Percentiles rank a stretch among this genome's conserved stretches.
These are phyloP conservation scores for Neolamprologus fasciatus DNA, from an alignment of 2,113 vertebrate genomes.

Conservation along the genomic window DNA sequence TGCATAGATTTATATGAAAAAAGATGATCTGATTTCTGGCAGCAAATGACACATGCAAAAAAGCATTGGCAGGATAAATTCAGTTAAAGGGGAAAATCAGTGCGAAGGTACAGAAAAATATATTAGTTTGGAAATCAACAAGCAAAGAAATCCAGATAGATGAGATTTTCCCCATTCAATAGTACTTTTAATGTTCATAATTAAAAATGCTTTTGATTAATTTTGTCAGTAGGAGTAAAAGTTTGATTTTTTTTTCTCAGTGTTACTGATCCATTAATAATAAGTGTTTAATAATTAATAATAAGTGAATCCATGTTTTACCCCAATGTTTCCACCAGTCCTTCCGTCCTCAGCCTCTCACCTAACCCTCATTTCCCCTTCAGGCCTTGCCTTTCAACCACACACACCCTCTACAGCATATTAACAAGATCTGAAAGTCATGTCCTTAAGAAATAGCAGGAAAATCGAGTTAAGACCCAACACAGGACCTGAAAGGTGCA, in stretches of 20 bases:
- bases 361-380: not conserved
- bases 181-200: not conserved
- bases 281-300: not conserved
- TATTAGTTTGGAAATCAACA: not conserved
- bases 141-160: not conserved
- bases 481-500: not conserved
- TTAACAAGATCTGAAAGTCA: not conserved
- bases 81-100: not conserved
- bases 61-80: not conserved
- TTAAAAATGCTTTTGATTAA: not conserved
- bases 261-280: not conserved
- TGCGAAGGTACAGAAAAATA: not conserved
- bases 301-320: not conserved
- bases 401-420: not conserved
- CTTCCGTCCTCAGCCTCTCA: not conserved
- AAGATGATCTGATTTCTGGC: not conserved
- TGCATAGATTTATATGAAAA: not conserved
- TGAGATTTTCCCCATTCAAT: not conserved
- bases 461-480: accelerated
- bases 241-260: not conserved
- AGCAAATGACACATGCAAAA: not conserved
- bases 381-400: not conserved
- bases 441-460: not conserved
- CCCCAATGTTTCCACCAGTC: not conserved
- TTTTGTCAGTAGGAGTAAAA: not conserved